phyloP scores from a whole-genome alignment of 2,113 vertebrate species.

The Hydropotes inermis region DNA sequence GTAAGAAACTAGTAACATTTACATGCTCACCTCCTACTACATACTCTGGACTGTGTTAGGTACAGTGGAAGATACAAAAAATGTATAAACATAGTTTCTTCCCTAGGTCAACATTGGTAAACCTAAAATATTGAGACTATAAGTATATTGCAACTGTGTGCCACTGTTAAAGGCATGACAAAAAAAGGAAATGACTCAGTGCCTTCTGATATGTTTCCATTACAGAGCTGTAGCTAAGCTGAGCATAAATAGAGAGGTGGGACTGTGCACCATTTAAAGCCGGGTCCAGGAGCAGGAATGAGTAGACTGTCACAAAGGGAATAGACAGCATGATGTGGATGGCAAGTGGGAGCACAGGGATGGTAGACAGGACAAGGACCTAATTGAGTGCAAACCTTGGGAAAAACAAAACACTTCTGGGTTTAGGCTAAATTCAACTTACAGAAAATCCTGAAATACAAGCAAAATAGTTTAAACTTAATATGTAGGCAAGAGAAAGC shows the following conservation, averaged over 20 bases:
- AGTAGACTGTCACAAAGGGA: background rate
- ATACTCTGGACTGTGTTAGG: background rate
- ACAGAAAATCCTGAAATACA: background rate
- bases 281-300: background rate
- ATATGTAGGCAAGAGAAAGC: background rate
- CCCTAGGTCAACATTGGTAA: background rate
- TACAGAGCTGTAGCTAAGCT: background rate
- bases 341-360: background rate
- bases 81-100: background rate
- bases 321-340: background rate
- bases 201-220: background rate
- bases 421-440: background rate
- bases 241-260: background rate
- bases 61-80: background rate
- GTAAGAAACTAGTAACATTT: background rate
- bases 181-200: background rate
- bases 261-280: background rate
- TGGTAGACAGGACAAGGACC: background rate
- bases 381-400: rapidly evolving
- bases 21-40: background rate
- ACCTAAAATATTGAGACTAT: background rate
- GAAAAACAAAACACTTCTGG: background rate
- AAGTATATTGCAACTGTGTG: background rate
- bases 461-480: background rate
- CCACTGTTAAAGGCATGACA: background rate